Percentiles rank a stretch among this genome's conserved stretches.
Evolutionary conservation across 2,113 vertebrate genomes (phyloP).

Genomic region (Oreochromis spilurus): DNA sequence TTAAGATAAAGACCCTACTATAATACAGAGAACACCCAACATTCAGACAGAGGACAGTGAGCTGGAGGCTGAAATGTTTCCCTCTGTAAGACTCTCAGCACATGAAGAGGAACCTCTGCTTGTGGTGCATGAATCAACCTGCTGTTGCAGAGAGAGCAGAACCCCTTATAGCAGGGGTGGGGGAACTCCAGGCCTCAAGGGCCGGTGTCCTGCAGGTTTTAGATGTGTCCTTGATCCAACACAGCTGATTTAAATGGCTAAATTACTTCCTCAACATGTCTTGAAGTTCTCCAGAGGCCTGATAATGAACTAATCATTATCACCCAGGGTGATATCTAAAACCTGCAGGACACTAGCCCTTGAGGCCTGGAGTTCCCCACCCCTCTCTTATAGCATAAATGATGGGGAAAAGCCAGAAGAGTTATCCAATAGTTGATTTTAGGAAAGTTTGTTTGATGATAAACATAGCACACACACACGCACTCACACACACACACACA

Average conservation of each 20-base stretch:
- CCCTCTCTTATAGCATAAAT: neutral
- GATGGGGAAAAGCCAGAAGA: neutral
- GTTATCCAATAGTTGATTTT: neutral
- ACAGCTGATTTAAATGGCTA: neutral
- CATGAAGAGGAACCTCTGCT: neutral
- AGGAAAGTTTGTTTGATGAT: neutral
- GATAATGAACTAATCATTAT: neutral
- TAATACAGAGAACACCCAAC: neutral
- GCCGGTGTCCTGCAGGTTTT: neutral
- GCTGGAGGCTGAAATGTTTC: neutral
- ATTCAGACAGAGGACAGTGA: neutral
- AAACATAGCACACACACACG: neutral
- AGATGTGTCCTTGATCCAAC: neutral
- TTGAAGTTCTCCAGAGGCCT: neutral
- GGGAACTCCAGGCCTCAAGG: neutral
- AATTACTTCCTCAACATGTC: neutral
- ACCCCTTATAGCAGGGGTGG: neutral
- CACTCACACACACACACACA: neutral
- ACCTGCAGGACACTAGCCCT: neutral
- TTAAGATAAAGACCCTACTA: neutral
- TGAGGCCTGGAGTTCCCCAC: neutral
- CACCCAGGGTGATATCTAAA: neutral
- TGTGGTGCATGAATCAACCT: neutral
- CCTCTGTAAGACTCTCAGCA: neutral
- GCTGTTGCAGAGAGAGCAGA: neutral